phyloP scores from a whole-genome alignment of 37 sponge, comb jelly and placozoan species.

The Oopsacas minuta region DNA sequence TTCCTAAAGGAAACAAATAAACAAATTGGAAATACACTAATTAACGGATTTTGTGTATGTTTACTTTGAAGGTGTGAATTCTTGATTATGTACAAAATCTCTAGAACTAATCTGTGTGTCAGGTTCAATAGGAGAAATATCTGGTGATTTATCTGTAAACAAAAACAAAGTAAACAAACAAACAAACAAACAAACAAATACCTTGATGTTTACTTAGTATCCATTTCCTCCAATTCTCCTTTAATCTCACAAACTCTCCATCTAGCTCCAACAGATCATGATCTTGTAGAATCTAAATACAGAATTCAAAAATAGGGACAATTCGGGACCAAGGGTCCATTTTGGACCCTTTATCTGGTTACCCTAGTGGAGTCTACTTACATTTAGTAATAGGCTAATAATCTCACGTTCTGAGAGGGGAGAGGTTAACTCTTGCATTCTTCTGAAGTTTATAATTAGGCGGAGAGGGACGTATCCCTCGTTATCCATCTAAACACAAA shows the following conservation, averaged over 20 bases:
- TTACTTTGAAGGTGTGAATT: background rate
- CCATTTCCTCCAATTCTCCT: background rate
- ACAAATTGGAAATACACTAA: background rate
- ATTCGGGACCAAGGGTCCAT: background rate
- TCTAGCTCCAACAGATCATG: background rate
- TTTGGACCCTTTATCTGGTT: background rate
- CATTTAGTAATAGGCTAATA: background rate
- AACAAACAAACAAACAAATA: too few relatives aligned
- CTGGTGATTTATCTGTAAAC: background rate
- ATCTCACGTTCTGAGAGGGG: background rate
- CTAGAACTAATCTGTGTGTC: background rate
- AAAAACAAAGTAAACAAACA: background rate
- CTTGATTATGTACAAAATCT: background rate
- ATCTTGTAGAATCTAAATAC: background rate
- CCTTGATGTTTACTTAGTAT: background rate
- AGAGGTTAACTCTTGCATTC: slow-evolving; percentile 35
- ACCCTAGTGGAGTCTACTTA: background rate
- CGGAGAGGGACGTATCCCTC: slow-evolving; percentile 75
- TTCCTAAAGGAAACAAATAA: background rate
- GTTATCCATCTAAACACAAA: slow-evolving; percentile 68
- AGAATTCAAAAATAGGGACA: background rate
- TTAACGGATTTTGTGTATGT: background rate
- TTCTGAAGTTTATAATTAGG: slow-evolving; percentile 76
- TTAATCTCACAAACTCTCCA: background rate
- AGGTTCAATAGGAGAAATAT: background rate